Percentiles rank a stretch among this genome's conserved stretches.
Conservation (phyloP, 2,797 vertebrate species). For the Anabas testudineus region DNA sequence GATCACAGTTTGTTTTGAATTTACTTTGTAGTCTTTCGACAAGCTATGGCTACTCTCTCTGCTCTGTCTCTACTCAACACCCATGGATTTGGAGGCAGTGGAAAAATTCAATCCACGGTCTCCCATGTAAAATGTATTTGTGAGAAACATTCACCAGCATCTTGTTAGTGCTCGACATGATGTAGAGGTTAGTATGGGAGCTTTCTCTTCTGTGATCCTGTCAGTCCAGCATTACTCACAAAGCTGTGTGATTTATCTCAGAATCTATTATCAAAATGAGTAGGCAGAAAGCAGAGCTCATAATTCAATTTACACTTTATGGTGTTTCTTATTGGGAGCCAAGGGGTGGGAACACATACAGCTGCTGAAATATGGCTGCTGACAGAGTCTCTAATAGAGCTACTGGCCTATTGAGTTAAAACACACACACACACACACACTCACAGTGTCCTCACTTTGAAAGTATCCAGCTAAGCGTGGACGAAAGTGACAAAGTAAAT, state of each 20-base stretch:
- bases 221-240: slow-evolving; percentile 60
- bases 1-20: slow-evolving; percentile 49
- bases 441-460: slow-evolving; percentile 39
- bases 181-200: slow-evolving; percentile 56
- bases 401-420: slow-evolving; percentile 59
- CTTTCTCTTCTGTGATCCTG: slow-evolving; percentile 59
- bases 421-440: slow-evolving; percentile 28
- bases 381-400: slow-evolving; percentile 71
- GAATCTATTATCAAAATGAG: slow-evolving; percentile 78
- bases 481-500: slow-evolving; percentile 59
- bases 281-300: slow-evolving; percentile 69
- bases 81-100: slow-evolving; percentile 60
- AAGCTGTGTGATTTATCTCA: slow-evolving; percentile 68
- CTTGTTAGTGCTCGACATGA: slow-evolving; percentile 62
- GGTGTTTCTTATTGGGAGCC: slow-evolving; percentile 67
- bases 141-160: slow-evolving; percentile 54
- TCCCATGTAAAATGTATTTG: slow-evolving; percentile 58
- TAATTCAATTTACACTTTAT: slow-evolving; percentile 73
- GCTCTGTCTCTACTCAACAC: slow-evolving; percentile 49
- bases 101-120: slow-evolving; percentile 62
- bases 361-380: slow-evolving; percentile 70
- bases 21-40: slow-evolving; percentile 54
- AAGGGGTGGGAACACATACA: slow-evolving; percentile 52
- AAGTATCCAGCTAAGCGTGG: slow-evolving; percentile 45
- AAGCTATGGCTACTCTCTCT: slow-evolving; percentile 15